phyloP scores from a whole-genome alignment of 2,113 vertebrate species.

The Eulemur macaco region DNA sequence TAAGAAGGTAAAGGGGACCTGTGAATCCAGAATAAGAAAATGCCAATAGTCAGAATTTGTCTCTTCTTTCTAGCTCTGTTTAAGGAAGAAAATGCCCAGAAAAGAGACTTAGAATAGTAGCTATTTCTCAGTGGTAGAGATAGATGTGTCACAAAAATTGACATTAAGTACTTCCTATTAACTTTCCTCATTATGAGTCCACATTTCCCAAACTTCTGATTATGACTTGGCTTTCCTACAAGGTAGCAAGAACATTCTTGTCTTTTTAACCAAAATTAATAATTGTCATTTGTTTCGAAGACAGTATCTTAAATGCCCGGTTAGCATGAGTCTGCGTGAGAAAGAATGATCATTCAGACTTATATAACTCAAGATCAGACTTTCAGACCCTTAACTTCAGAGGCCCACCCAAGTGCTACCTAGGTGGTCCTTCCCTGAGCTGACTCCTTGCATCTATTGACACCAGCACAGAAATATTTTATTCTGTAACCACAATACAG shows the following conservation, averaged over 20 bases:
- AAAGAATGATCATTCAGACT: background rate
- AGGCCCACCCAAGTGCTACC: background rate
- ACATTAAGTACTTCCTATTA: slow-evolving; percentile 10
- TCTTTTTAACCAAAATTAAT: background rate
- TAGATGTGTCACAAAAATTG: background rate
- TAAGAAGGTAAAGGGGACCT: background rate
- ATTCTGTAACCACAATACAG: background rate
- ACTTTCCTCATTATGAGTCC: background rate
- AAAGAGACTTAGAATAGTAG: background rate
- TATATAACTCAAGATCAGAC: background rate
- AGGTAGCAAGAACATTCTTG: background rate
- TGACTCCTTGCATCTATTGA: background rate
- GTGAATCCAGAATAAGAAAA: background rate
- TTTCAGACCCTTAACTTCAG: background rate
- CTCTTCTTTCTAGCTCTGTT: background rate
- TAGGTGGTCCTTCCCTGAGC: background rate
- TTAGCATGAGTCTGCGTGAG: background rate
- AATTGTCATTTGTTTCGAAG: slow-evolving; percentile 19
- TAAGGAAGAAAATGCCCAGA: background rate
- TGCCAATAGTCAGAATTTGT: background rate
- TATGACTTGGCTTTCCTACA: background rate
- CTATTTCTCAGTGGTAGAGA: background rate
- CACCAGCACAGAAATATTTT: background rate
- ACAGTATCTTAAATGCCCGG: background rate
- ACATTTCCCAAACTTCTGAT: background rate